phyloP scores from a whole-genome alignment of 2,888 invertebrate species.

The Epistrophe eligans region DNA sequence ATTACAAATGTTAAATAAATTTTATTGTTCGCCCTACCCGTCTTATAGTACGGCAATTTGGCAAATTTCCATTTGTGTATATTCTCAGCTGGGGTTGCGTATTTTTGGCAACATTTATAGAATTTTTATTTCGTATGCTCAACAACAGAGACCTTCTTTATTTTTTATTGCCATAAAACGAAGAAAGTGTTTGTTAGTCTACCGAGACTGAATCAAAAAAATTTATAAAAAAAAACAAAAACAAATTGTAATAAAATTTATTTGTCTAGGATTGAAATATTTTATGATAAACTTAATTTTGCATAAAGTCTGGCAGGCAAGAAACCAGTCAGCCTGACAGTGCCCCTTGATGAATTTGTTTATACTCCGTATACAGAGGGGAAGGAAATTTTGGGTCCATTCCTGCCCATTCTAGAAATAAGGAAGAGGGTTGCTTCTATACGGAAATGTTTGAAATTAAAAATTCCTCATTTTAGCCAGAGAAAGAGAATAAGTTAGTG shows the following conservation, averaged over 20 bases:
- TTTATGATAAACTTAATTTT: constrained; percentile 75
- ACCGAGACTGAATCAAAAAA: constrained; percentile 17
- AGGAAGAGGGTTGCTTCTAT: constrained; percentile 13
- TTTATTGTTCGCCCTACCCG: constrained; percentile 29
- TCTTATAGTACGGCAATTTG: constrained; percentile 59
- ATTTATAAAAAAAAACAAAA: no score
- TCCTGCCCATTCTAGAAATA: neutral
- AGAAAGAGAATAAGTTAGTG: neutral
- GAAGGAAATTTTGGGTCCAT: neutral
- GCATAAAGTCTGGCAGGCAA: constrained; percentile 66
- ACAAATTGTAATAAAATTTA: constrained; percentile 60
- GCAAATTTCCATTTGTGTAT: constrained; percentile 57
- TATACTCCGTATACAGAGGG: constrained; percentile 1
- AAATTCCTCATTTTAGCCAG: constrained; percentile 48
- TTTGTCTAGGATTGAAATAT: constrained; percentile 71
- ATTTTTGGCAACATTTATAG: constrained; percentile 55
- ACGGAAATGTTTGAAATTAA: constrained; percentile 70
- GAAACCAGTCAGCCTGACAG: constrained; percentile 18
- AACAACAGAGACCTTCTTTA: neutral
- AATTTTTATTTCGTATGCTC: constrained; percentile 39
- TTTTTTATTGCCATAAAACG: constrained; percentile 31
- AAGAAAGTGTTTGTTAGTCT: constrained; percentile 57
- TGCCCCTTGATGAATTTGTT: constrained; percentile 60
- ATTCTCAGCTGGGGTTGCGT: constrained; percentile 65
- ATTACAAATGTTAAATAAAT: constrained; percentile 61